Evolutionary conservation across 1,140 invertebrate genomes (phyloP), one percentile per base, ranked within the genome.

Genomic region (Heliconius melpomene): DNA sequence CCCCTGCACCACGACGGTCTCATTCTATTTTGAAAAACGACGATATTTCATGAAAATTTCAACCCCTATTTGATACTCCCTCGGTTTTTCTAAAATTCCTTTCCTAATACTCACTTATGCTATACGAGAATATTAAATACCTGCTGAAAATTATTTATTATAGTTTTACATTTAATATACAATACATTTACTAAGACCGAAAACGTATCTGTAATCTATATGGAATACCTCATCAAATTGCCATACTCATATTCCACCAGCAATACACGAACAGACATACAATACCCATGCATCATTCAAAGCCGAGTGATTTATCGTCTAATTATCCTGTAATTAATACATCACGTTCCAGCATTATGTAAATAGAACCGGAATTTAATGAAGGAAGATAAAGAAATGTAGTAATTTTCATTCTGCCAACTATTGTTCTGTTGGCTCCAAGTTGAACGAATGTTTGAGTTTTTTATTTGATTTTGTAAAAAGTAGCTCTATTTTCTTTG

Each of bases 241-340:
- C 23, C 60, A 57, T 23, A 57, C 23, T 29, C 23, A 66, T 66
- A 7, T 66, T 66, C 11, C n/a, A 66, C 9, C 60, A 66, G 13
- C 60, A 66, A 66, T 29, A 29, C n/a, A 66, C 60, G 23, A 26
- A 26, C 23, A 66, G 60, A 29, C 60, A 66, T 29, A 66, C 26
- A 66, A 66, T 29, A 26, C 23, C 71, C 26, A 77, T 77, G 46
- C 11, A 70, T 77, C 75, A 77, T 70, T 38, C 57, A 29, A 18
- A 76, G n/a, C 38, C 3, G n/a, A 46, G 13, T 76, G 60, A 76
- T 76, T 71, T 50, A 77, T 71, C 38, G 46, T 40, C 75, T 77
- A 77, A 77, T 77, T 77, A 77, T 77, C 46, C 66, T 46, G 60
- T 77, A 77, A 77, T 77, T 77, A 77, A 77, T 77, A 77, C 75